phyloP scores from a whole-genome alignment of 2,113 vertebrate genomes.

The Speoplatyrhinus poulsoni region DNA sequence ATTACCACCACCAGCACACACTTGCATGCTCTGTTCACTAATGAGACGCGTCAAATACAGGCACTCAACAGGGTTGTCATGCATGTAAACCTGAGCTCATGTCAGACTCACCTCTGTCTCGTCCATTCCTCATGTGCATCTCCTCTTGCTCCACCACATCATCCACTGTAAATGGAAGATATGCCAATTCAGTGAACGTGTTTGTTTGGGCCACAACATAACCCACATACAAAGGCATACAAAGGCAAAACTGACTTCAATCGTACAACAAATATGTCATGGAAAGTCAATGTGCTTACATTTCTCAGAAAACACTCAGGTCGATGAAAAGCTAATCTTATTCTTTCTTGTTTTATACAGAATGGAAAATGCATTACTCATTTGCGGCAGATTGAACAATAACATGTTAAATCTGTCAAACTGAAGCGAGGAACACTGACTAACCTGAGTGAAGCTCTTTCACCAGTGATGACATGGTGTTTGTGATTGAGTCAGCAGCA shows the following conservation, averaged over 20 bases:
- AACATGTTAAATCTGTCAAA: too few species aligned
- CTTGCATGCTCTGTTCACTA: neutral
- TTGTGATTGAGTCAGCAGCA: slow-evolving; percentile 94
- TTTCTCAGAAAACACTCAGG: neutral
- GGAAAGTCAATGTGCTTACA: neutral
- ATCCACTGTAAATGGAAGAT: slow-evolving; percentile 77
- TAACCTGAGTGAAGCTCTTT: slow-evolving; percentile 95
- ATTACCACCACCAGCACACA: neutral
- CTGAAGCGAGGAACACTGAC: slow-evolving; percentile 5
- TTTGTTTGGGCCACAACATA: neutral
- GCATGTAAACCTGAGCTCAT: neutral
- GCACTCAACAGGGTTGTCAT: neutral
- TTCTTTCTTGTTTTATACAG: too few species aligned
- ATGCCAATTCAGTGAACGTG: neutral
- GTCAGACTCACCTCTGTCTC: slow-evolving; percentile 82
- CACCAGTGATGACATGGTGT: slow-evolving; percentile 94
- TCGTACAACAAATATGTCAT: neutral
- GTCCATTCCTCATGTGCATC: slow-evolving; percentile 86
- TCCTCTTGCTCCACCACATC: slow-evolving; percentile 85
- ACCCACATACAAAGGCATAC: neutral
- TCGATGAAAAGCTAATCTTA: neutral
- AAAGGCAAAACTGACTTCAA: neutral
- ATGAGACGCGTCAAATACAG: neutral
- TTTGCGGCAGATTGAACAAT: too few species aligned
- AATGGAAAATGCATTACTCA: too few species aligned